phyloP scores from a whole-genome alignment of 1,140 invertebrate genomes.

The Dryas iulia region DNA sequence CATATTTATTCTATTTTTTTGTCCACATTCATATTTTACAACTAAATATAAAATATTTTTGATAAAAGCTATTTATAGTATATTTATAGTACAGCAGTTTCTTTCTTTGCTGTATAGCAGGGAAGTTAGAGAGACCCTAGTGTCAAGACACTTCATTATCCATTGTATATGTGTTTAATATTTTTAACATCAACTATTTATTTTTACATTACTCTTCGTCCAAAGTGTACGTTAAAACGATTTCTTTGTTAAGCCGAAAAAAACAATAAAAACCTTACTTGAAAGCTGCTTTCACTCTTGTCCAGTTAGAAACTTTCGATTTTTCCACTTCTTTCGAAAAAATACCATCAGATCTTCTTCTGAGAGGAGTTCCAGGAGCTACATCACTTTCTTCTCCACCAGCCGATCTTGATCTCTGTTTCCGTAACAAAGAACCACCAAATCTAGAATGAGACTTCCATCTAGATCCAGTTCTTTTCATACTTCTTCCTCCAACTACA shows the following conservation, averaged over 20 bases:
- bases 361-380: slow-evolving; percentile 53
- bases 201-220: too few species aligned
- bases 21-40: too few species aligned
- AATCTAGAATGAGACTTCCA: slow-evolving; percentile 73
- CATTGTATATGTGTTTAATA: too few species aligned
- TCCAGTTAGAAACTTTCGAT: slow-evolving; percentile 88
- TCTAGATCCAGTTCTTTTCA: slow-evolving; percentile 75
- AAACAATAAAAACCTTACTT: slow-evolving; percentile 80
- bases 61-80: too few species aligned
- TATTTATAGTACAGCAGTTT: too few species aligned
- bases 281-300: slow-evolving; percentile 90
- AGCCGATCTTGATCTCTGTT: slow-evolving; percentile 73
- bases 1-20: too few species aligned
- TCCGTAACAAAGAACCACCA: slow-evolving; percentile 70
- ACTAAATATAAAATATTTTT: too few species aligned
- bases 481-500: slow-evolving; percentile 63
- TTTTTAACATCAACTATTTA: too few species aligned
- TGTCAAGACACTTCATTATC: too few species aligned
- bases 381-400: slow-evolving; percentile 76
- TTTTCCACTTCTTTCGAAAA: slow-evolving; percentile 72
- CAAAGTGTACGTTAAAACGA: background rate
- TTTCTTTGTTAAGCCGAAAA: too few species aligned
- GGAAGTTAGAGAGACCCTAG: too few species aligned
- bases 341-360: slow-evolving; percentile 65
- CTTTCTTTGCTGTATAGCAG: too few species aligned